phyloP scores from a whole-genome alignment of 1,140 invertebrate species.

The Heliconius hermathena region DNA sequence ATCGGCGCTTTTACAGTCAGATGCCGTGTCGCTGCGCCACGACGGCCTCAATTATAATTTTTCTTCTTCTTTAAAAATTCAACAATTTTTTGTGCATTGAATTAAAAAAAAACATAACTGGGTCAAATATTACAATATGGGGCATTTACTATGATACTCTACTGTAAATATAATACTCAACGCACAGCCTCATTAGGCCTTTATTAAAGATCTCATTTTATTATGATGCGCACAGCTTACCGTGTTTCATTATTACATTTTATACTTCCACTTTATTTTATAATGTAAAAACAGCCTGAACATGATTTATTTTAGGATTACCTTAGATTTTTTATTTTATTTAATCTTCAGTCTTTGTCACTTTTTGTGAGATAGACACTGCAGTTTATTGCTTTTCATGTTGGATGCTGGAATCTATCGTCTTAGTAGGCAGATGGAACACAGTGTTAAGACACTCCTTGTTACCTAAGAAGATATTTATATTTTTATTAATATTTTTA shows the following conservation, averaged over 20 bases:
- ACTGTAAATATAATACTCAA: constrained; percentile 15
- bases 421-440: no score
- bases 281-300: neutral
- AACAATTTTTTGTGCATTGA: neutral
- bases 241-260: constrained; percentile 13
- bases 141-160: neutral
- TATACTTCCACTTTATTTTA: neutral
- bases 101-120: neutral
- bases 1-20: no score
- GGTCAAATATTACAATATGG: constrained; percentile 4
- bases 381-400: no score
- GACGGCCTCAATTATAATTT: neutral
- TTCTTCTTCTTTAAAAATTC: neutral
- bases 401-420: no score
- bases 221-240: constrained; percentile 16
- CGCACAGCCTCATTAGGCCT: constrained; percentile 16
- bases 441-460: no score
- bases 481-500: no score
- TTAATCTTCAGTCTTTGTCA: no score
- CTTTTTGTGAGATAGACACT: no score
- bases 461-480: no score
- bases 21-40: no score
- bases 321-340: no score
- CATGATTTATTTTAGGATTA: neutral
- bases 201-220: constrained; percentile 22